Evolutionary conservation across 2,888 invertebrate genomes (phyloP), one percentile per base, ranked within the genome.

Genomic region (Drosophila hamatofila): DNA sequence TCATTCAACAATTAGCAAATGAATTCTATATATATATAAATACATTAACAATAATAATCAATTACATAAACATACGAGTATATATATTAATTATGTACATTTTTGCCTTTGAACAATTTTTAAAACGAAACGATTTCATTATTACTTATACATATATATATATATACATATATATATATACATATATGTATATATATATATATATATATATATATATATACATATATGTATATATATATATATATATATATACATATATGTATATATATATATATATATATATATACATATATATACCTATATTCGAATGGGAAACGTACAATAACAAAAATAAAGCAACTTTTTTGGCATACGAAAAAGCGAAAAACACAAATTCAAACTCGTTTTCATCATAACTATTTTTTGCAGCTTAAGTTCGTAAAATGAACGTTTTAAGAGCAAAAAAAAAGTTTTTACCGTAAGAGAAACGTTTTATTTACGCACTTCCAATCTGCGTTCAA

Each of bases 301-400:
- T 73, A 68, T 57, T 81, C 61, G 65, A 81, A 72, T 30, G 71
- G 61, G 46, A 82, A 78, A 63, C 57, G 85, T 65, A 85, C 78
- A 83, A 88, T 88, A 83, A 52, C 52, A 52, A 83, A 66, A 79
- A 70, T 56, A 63, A 74, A 64, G 48, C 75, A 80, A 85, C 88
- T 83, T 83, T 83, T 83, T 83, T 83, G 83, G 86, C 58, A 88
- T 85, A 83, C 88, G 80, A 88, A 75, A 73, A 73, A 85, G 88
- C 75, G 61, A 83, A 83, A 83, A 86, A 69, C 64, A 71, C 51
- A 72, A 61, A 35, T 1, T 18, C n/a, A 6, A 37, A 27, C 12
- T 21, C 49, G 5, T 14, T n/a, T 68, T 27, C 11, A 6, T 48
- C 21, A 14, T 12, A 49, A 6, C 18, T 18, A 7, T 18, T 18